Conservation (phyloP, 37 sponge, comb jelly and placozoan genomes). For the Spongilla lacustris region DNA sequence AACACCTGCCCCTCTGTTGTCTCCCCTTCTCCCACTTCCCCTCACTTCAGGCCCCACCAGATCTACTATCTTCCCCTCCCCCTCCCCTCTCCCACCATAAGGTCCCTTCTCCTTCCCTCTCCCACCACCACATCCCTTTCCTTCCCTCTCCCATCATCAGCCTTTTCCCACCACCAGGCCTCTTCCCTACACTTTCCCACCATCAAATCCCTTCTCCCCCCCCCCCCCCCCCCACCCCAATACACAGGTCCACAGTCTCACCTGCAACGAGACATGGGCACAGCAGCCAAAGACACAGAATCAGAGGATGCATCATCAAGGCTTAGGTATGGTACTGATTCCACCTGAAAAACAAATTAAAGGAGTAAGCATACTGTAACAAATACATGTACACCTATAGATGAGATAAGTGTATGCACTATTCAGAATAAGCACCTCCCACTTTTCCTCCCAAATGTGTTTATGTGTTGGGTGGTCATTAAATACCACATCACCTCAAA, state of each 20-base stretch:
- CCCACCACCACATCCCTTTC: not conserved
- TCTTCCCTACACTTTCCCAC: not conserved
- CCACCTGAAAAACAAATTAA: not conserved
- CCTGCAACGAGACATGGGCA: slow-evolving; percentile 22
- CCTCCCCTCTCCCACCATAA: not conserved
- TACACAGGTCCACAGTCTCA: no score
- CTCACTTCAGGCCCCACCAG: not conserved
- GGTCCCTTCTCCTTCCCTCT: not conserved
- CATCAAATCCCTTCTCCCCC: not conserved
- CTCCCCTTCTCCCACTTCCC: not conserved
- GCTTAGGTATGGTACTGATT: slow-evolving; percentile 68
- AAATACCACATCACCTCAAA: no score
- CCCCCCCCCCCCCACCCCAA: no score
- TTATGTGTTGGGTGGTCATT: no score
- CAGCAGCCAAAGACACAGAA: slow-evolving; percentile 38
- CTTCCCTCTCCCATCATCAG: not conserved
- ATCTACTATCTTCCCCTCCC: not conserved
- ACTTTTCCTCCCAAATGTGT: no score
- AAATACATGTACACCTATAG: no score
- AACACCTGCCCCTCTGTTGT: no score
- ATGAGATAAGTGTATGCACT: no score
- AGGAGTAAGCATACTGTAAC: not conserved
- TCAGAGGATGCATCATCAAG: slow-evolving; percentile 55
- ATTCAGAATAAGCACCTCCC: no score
- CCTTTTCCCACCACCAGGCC: not conserved